A percentile compares a stretch with the other conserved stretches of the same genome.
phyloP scores from a whole-genome alignment of 2,888 invertebrate genomes.

The Melitaea athalia region DNA sequence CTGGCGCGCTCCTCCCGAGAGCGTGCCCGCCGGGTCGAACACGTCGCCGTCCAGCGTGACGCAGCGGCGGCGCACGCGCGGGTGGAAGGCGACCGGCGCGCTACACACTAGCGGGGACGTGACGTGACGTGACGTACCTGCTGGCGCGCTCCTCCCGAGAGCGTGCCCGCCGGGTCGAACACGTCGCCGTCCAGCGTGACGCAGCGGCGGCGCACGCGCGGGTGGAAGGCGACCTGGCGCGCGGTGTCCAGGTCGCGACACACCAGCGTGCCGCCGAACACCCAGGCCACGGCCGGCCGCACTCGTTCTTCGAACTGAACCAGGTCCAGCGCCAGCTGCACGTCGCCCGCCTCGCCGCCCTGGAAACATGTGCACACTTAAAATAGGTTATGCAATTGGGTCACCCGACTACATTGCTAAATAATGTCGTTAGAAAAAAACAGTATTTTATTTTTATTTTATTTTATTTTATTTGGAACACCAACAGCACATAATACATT shows the following conservation, averaged over 20 bases:
- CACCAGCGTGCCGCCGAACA: slow-evolving; percentile 93
- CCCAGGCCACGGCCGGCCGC: slow-evolving; percentile 91
- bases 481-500: too few relatives aligned
- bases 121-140: slow-evolving; percentile 58
- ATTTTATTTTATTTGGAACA: too few relatives aligned
- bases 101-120: too few relatives aligned
- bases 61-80: too few relatives aligned
- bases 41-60: too few relatives aligned
- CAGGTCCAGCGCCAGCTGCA: slow-evolving; percentile 90
- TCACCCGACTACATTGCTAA: too few relatives aligned
- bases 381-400: too few relatives aligned
- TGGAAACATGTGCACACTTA: slow-evolving; percentile 49
- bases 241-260: slow-evolving; percentile 92
- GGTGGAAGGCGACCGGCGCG: too few relatives aligned
- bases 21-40: too few relatives aligned
- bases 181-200: slow-evolving; percentile 97
- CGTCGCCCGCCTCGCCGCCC: slow-evolving; percentile 88
- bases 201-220: slow-evolving; percentile 84
- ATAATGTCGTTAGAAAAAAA: too few relatives aligned
- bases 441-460: too few relatives aligned
- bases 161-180: slow-evolving; percentile 93
- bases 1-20: too few relatives aligned
- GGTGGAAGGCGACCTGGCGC: slow-evolving; percentile 90
- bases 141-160: slow-evolving; percentile 91
- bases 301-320: slow-evolving; percentile 86